Conservation (phyloP, 2,888 invertebrate species). For the Epinotia brunnichana region DNA sequence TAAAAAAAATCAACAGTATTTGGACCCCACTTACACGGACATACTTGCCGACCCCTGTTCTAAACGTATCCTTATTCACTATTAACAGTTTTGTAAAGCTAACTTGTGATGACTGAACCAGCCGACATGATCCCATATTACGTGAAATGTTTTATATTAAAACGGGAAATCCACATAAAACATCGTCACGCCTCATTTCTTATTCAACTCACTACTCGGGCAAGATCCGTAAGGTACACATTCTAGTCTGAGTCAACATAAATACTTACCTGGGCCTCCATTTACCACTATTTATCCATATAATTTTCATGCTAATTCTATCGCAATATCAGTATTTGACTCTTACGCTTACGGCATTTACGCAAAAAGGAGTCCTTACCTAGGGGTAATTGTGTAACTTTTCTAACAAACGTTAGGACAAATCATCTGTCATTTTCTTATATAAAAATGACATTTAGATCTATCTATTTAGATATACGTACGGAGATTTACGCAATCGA, state of each 20-base stretch:
- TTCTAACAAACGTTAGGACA: no score
- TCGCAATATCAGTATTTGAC: not conserved
- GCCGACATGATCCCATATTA: slow-evolving; percentile 26
- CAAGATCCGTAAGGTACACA: slow-evolving; percentile 19
- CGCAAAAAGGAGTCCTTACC: no score
- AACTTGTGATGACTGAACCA: slow-evolving; percentile 4
- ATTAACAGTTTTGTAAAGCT: not conserved
- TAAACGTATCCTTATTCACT: no score
- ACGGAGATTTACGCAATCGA: no score
- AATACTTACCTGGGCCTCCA: not conserved
- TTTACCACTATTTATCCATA: not conserved
- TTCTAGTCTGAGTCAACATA: slow-evolving; percentile 35
- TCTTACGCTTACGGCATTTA: no score
- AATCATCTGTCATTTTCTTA: no score
- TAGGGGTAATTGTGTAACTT: no score
- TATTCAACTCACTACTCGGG: slow-evolving; percentile 21
- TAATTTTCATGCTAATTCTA: not conserved
- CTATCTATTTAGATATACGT: no score
- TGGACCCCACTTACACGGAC: no score
- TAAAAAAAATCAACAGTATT: no score
- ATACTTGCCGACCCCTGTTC: no score
- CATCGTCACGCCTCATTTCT: slow-evolving; percentile 31
- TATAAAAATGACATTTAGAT: no score
- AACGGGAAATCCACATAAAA: slow-evolving; percentile 32
- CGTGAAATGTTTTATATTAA: slow-evolving; percentile 32